Percentiles rank a stretch among this genome's conserved stretches.
phyloP scores from a whole-genome alignment of 2,888 invertebrate species.

The Muscina levida region DNA sequence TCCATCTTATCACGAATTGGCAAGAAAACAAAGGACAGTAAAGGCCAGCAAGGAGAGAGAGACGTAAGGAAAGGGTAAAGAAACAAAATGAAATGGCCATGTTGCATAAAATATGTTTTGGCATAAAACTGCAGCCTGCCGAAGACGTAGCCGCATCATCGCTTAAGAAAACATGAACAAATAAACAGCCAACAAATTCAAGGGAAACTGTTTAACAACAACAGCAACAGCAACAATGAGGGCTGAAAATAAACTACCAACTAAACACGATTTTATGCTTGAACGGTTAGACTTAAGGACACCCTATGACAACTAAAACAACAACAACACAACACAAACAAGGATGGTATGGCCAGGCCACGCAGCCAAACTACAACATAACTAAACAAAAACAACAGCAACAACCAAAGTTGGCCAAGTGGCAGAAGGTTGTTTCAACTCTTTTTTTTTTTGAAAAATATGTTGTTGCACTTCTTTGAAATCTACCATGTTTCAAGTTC shows the following conservation, averaged over 20 bases:
- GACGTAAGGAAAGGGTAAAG: too few relatives aligned
- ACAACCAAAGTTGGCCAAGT: neutral
- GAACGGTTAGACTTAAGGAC: conserved; percentile 7
- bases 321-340: neutral
- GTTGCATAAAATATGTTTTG: conserved; percentile 45
- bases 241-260: neutral
- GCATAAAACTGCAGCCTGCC: conserved; percentile 9
- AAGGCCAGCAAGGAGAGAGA: neutral
- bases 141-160: neutral
- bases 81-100: conserved; percentile 20
- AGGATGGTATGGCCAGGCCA: too few relatives aligned
- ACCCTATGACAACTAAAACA: conserved; percentile 2
- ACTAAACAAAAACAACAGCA: neutral
- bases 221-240: too few relatives aligned
- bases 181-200: conserved; percentile 7
- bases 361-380: neutral
- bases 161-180: conserved; percentile 7
- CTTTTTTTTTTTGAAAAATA: neutral
- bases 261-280: neutral
- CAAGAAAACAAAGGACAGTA: neutral
- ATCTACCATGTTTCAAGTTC: conserved; percentile 45
- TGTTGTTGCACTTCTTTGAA: conserved; percentile 46
- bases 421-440: neutral
- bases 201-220: conserved; percentile 1
- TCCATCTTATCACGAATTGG: conserved; percentile 48